These are phyloP conservation scores for Rhynchopsitta pachyrhyncha DNA, from an alignment of 2,113 vertebrate genomes.

Conservation along the genomic window DNA sequence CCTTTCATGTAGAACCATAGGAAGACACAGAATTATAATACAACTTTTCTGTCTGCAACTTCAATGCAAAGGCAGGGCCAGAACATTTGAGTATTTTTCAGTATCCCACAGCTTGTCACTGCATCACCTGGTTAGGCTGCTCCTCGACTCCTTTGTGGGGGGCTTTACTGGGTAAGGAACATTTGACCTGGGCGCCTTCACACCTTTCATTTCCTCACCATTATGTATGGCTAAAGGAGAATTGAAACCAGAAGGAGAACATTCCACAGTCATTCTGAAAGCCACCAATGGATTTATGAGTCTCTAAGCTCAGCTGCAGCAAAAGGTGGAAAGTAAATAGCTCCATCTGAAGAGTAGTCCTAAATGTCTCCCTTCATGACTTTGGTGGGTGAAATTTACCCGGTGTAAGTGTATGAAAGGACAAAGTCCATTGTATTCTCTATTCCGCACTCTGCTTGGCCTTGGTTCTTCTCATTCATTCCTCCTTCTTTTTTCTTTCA, in stretches of 20 bases:
- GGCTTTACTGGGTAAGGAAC: background rate
- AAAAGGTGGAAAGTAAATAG: background rate
- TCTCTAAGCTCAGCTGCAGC: background rate
- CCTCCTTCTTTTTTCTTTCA: background rate
- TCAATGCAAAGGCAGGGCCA: background rate
- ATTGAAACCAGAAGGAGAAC: background rate
- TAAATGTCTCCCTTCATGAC: background rate
- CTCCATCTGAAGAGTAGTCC: background rate
- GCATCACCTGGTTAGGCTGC: background rate
- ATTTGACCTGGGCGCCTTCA: accelerated
- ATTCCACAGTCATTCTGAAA: background rate
- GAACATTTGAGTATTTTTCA: background rate
- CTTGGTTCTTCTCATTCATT: background rate
- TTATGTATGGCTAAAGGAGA: background rate
- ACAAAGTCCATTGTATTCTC: background rate
- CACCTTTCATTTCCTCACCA: background rate
- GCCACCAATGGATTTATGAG: accelerated
- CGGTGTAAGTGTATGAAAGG: background rate
- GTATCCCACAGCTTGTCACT: background rate
- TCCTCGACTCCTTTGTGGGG: background rate
- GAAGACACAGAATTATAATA: background rate
- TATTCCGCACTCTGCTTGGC: background rate
- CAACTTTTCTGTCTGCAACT: background rate
- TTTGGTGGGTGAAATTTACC: background rate
- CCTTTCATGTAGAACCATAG: background rate